Evolutionary conservation across 2,113 vertebrate species (phyloP), one percentile per base, ranked within the genome.

Genomic region (Macaca mulatta): DNA sequence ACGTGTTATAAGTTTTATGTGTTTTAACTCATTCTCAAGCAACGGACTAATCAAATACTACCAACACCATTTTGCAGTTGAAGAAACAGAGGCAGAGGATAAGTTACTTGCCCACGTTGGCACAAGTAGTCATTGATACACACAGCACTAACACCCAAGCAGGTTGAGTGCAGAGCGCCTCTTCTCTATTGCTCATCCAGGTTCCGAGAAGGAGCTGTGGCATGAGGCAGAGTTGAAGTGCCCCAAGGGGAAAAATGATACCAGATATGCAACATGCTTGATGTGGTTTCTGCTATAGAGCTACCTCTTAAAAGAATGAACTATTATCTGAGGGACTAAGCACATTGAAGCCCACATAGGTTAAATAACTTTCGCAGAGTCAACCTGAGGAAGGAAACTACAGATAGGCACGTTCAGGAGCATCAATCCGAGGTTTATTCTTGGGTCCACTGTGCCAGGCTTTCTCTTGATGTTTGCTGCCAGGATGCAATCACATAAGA

Each of bases 341-440:
- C 13, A 52, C 12, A 18, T 0, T 10, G 61, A 69, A 35, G 12
- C 1, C 3, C 1, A 32, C 8, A 43, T 4, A 38, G 52, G 35
- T 43, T 35, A 80, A 55, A n/a, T 35, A 32, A 48, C 55, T 40
- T 20, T 32, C 22, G 18, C 72, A 82, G 27, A 48, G 57, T 30
- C 25, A 32, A 4, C 52, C 35, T 1, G 27, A 27, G n/a, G 67
- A 52, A 9, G 18, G 52, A 16, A 23, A 40, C 22, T 3, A 2
- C 9, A 30, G 38, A 14, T 7, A 5, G 16, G 23, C n/a, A 35
- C 1, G 8, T 11, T 2, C 45, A 25, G 40, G 18, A 50, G 8
- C 9, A 1, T 50, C 0, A 0, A 10, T 25, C 3, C 17, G 0
- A 38, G 0, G 1, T 32, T 13, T 45, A 9, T 20, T 59, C 7